Percentiles rank a stretch among this genome's conserved stretches.
Conservation (phyloP, 2,113 vertebrate genomes). For the Turnix velox region DNA sequence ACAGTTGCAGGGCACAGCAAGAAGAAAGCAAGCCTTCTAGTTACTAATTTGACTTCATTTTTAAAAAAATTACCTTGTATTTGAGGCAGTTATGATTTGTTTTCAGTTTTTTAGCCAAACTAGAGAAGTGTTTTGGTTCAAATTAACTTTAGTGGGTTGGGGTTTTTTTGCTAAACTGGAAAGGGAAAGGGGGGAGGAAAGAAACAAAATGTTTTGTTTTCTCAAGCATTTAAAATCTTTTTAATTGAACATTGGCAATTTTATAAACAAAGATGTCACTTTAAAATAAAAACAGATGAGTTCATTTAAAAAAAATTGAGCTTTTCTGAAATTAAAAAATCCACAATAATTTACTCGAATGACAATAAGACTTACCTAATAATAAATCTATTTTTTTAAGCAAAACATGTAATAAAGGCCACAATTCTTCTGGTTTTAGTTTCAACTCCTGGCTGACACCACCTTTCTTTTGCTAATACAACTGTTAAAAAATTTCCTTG, state of each 20-base stretch:
- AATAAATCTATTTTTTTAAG: not conserved
- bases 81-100: not conserved
- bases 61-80: not conserved
- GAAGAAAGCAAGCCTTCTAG: not conserved
- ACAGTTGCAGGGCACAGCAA: not conserved
- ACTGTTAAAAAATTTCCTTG: not conserved
- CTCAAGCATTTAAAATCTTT: not conserved
- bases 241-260: not conserved
- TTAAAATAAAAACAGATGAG: slow-evolving; percentile 8
- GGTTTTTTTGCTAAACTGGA: not conserved
- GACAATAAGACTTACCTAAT: not conserved
- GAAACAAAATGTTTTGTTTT: not conserved
- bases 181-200: not conserved
- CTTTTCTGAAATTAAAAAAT: not conserved
- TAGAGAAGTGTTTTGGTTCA: not conserved
- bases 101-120: not conserved
- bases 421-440: not conserved
- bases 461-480: not conserved
- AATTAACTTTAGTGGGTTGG: not conserved
- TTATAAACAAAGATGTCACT: slow-evolving; percentile 15
- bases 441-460: not conserved
- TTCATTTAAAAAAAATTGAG: not conserved
- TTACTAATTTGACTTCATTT: not conserved
- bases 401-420: not conserved
- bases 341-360: not conserved